Conservation (phyloP, 1,140 invertebrate genomes). For the Drosophila kikkawai region DNA sequence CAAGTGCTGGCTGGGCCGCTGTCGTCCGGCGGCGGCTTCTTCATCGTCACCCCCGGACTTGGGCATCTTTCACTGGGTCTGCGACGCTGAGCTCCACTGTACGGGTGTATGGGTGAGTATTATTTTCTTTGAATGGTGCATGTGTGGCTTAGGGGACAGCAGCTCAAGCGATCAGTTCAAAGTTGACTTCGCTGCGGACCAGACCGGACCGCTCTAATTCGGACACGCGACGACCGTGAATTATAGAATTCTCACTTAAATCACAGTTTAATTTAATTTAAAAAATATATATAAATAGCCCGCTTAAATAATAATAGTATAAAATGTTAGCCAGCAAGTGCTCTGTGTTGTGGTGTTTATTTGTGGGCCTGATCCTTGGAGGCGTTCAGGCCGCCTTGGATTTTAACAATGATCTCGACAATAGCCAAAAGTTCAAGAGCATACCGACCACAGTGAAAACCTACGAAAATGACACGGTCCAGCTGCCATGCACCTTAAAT, state of each 20-base stretch:
- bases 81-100: conserved; percentile 20
- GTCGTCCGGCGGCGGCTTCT: conserved; percentile 20
- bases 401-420: conserved; percentile 71
- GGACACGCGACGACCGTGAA: conserved; percentile 40
- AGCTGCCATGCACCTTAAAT: conserved; percentile 89
- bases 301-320: neutral
- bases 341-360: conserved; percentile 31
- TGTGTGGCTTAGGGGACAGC: conserved; percentile 38
- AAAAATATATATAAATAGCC: conserved; percentile 11
- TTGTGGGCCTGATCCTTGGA: conserved; percentile 16
- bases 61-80: conserved; percentile 34
- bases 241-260: conserved; percentile 40
- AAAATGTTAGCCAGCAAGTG: conserved; percentile 32
- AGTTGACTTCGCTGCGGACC: conserved; percentile 59
- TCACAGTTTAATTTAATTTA: conserved; percentile 65
- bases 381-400: conserved; percentile 46
- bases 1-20: conserved; percentile 39
- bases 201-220: conserved; percentile 37
- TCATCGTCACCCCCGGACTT: conserved; percentile 18
- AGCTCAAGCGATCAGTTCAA: conserved; percentile 66
- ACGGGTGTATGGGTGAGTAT: conserved; percentile 17
- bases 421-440: conserved; percentile 86
- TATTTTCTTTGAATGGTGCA: conserved; percentile 1
- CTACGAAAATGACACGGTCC: conserved; percentile 90
- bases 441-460: conserved; percentile 90